Evolutionary conservation across 2,797 vertebrate species (phyloP), one percentile per base, ranked within the genome.

Genomic region (Alfaro cultratus): DNA sequence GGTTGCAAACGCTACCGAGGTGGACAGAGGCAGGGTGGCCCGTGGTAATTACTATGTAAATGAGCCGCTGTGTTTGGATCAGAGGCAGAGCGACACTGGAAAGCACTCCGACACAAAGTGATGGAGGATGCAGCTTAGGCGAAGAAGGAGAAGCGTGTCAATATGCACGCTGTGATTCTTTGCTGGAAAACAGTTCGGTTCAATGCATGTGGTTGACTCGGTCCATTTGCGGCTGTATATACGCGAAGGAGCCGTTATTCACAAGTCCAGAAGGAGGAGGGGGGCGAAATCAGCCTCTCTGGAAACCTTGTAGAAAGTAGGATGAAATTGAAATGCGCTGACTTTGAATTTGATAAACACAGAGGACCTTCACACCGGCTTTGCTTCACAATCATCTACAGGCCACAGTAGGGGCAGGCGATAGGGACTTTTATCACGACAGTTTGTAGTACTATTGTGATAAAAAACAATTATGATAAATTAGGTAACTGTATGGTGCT

Each of bases 1-100:
- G n/a, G 49, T 18, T 72, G 73, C 57, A 74, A 80, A 84, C 23
- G 78, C 46, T 45, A 3, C 80, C 5, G 45, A 80, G 46, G 76
- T 82, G 83, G 84, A 86, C 77, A 34, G 86, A 10, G 75, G 57
- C n/a, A 13, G 41, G 51, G 55, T 49, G 81, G 87, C 47, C 83
- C 47, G 49, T 23, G 74, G 78, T 78, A 77, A 87, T 89, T 57
- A 55, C 64, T 53, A n/a, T 9, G 9, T 68, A 80, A 73, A 71
- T 71, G 68, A n/a, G 41, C 23, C 5, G 7, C 39, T 15, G 26
- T 45, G 41, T 71, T 71, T 45, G 68, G 41, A 29, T 71, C 41
- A 71, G 68, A n/a, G 68, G 68, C 68, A 43, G 67, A 43, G 67
- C 23, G 5, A 23, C 5, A n/a, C 0, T 43, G 67, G 67, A 13